phyloP scores from a whole-genome alignment of 1,140 invertebrate genomes.

The Nephila pilipes region DNA sequence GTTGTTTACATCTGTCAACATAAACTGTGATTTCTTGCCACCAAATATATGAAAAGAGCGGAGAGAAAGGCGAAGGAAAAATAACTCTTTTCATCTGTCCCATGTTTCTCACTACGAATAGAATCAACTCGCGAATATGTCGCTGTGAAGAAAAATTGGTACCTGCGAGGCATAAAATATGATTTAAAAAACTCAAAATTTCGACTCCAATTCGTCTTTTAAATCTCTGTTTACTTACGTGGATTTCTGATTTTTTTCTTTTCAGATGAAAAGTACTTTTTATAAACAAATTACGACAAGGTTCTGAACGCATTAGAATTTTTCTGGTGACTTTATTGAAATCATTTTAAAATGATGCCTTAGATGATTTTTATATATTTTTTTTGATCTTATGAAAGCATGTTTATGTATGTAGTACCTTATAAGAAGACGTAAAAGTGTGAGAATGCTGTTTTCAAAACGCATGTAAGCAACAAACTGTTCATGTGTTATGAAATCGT shows the following conservation, averaged over 20 bases:
- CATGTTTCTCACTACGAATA: not conserved
- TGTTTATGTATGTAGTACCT: too few relatives aligned
- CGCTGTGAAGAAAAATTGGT: not conserved
- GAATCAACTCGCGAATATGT: not conserved
- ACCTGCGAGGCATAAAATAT: not conserved
- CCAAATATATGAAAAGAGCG: not conserved
- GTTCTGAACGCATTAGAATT: not conserved
- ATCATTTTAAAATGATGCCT: too few relatives aligned
- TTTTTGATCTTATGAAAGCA: too few relatives aligned
- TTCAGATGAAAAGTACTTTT: not conserved
- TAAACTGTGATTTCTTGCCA: not conserved
- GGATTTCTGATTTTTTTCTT: not conserved
- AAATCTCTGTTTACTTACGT: not conserved
- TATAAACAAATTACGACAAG: not conserved
- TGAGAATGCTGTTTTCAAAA: too few relatives aligned
- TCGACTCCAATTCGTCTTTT: not conserved
- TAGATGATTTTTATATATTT: too few relatives aligned
- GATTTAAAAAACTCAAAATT: not conserved
- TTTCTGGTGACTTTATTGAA: not conserved
- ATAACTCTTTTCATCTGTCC: not conserved
- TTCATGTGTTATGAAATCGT: too few relatives aligned
- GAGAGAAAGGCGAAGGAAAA: not conserved
- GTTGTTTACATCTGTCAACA: constrained; percentile 30
- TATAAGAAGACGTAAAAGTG: too few relatives aligned
- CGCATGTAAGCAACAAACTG: too few relatives aligned